Base-by-base conservation (phyloP, 1,140 invertebrate species). In the Nephila pilipes region DNA sequence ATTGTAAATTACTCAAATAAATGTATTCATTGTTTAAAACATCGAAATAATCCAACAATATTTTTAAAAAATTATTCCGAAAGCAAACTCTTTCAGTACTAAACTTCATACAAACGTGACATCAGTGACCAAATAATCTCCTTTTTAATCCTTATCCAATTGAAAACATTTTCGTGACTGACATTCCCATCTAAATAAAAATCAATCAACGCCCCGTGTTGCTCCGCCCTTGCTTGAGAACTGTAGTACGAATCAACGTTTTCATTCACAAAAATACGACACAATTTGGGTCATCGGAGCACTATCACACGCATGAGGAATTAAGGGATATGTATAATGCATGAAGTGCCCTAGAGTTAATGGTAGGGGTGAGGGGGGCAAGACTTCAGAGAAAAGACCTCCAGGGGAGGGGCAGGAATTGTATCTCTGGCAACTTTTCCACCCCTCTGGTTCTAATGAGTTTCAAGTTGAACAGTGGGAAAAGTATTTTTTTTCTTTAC, bases 261-360 rank as follows among this genome's bases (percentile, higher is more conserved):
- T 85, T 38, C 83, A 85, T 85, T 85, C 83, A 85, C 57, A 85
- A 85, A 85, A 85, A 85, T 85, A 60, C 55, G 57, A 85, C 83
- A 85, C 55, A 22, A 85, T 85, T 60, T 29, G 83, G 83, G 83
- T 85, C 83, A 85, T 85, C 57, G 25, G 29, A 16, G 29, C 18
- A 60, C 14, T 57, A 85, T 85, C 57, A 85, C 83, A 60, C 29
- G 32, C 83, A 32, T 32, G 18, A 29, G 29, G 57, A 60, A 85
- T 85, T 85, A 85, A 83, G 57, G 8, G 63, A 25, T 60, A 85
- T 85, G 83, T 85, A 36, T 85, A 85, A 85, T 85, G 83, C 83
- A 85, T 85, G 83, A 85, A 55, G 25, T 18, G 5, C 25, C 57
- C 55, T 36, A 14, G 20, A 83, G 80, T 38, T 83, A 83, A 83